A percentile compares a stretch with the other conserved stretches of the same genome.
Conservation (phyloP, 2,888 invertebrate species). For the Latrodectus elegans region DNA sequence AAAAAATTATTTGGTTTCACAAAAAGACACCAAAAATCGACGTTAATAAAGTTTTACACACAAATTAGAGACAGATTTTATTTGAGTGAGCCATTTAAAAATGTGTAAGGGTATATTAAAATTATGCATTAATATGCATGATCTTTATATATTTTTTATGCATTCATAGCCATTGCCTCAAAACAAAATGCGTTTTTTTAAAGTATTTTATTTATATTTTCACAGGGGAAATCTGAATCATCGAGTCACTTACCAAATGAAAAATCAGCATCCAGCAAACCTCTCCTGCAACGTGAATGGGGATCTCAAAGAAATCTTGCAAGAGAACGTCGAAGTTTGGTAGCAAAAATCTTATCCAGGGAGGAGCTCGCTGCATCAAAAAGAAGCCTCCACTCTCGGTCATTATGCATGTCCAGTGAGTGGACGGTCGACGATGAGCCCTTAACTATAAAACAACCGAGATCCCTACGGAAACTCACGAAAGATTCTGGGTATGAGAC, state of each 20-base stretch:
- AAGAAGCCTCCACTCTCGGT: conserved; percentile 54
- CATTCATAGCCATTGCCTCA: no score
- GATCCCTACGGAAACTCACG: conserved; percentile 62
- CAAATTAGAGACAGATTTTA: no score
- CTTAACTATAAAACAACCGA: conserved; percentile 16
- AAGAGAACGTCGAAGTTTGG: conserved; percentile 53
- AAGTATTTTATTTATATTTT: no score
- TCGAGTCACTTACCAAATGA: background rate
- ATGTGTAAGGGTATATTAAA: no score
- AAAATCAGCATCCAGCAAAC: background rate
- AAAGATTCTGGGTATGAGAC: conserved; percentile 70
- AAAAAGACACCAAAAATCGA: no score
- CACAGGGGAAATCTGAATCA: no score
- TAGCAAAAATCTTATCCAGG: conserved; percentile 11
- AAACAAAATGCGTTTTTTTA: no score
- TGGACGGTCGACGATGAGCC: conserved; percentile 23
- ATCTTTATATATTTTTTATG: no score
- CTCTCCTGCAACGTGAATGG: conserved; percentile 55
- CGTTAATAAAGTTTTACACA: no score
- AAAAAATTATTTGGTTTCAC: no score
- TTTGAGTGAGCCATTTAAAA: no score
- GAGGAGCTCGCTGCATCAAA: conserved; percentile 28
- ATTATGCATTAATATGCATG: no score
- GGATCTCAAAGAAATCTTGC: conserved; percentile 66
- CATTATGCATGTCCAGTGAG: conserved; percentile 53